phyloP scores from a whole-genome alignment of 1,140 invertebrate genomes.

The Papilio glaucus region DNA sequence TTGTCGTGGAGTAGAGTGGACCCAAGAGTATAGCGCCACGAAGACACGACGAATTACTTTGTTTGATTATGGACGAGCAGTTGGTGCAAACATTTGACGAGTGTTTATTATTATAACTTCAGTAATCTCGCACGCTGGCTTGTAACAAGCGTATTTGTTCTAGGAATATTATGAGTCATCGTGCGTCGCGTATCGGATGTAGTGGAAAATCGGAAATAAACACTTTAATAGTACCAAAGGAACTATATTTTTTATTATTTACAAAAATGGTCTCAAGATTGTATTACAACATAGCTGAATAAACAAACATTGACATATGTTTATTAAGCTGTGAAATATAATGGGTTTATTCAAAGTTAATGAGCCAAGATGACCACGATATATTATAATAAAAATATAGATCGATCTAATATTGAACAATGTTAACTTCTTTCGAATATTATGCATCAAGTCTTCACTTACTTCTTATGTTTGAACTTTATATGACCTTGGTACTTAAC shows the following conservation, averaged over 20 bases:
- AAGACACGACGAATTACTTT: slow-evolving; percentile 19
- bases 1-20: slow-evolving; percentile 59
- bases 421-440: no score
- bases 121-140: background rate
- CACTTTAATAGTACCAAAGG: background rate
- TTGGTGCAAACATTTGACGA: background rate
- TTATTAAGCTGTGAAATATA: no score
- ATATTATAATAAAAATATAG: no score
- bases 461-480: background rate
- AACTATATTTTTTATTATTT: background rate
- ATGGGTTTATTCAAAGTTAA: no score
- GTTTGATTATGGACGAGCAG: background rate
- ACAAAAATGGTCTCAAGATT: background rate
- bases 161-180: slow-evolving; percentile 12
- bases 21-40: slow-evolving; percentile 40
- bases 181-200: background rate
- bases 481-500: background rate
- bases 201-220: slow-evolving; percentile 19
- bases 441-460: no score
- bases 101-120: background rate
- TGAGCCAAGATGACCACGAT: no score
- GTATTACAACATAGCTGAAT: background rate
- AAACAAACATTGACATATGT: no score
- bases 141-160: slow-evolving; percentile 11
- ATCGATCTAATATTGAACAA: no score